Evolutionary conservation across 2,113 vertebrate species (phyloP).

Genomic region (Octodon degus): DNA sequence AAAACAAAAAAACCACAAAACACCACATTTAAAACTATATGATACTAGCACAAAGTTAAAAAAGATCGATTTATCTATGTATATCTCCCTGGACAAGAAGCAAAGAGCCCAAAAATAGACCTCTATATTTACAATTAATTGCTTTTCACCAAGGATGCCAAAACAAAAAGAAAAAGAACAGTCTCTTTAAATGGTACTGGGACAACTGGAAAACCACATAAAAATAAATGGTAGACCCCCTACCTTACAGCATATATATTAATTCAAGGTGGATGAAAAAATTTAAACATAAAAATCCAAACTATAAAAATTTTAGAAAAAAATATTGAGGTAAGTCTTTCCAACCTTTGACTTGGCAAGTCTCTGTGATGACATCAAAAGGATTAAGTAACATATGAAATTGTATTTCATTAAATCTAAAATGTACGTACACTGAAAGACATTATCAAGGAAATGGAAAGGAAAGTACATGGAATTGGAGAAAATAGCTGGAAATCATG

Average conservation of each 20-base stretch:
- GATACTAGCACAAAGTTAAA: not conserved
- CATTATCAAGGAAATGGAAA: not conserved
- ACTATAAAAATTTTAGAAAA: not conserved
- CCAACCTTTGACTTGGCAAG: not conserved
- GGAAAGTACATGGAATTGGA: not conserved
- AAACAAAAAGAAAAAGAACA: not conserved
- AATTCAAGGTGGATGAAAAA: not conserved
- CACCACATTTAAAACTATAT: not conserved
- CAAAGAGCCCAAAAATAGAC: not conserved
- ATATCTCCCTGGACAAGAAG: not conserved
- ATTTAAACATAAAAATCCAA: not conserved
- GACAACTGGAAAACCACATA: not conserved
- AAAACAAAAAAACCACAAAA: no score
- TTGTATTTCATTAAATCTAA: not conserved
- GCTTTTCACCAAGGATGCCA: not conserved
- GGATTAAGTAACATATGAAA: not conserved
- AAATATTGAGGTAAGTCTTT: not conserved
- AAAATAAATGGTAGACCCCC: not conserved
- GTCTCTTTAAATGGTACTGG: not conserved
- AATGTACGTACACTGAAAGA: not conserved
- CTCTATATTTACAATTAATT: not conserved
- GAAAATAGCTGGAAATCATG: not conserved
- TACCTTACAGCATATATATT: not conserved
- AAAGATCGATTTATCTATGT: no score
- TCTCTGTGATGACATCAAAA: constrained; percentile 23